Base-by-base conservation (phyloP, 2,113 vertebrate species). In the Aphyosemion australe region DNA sequence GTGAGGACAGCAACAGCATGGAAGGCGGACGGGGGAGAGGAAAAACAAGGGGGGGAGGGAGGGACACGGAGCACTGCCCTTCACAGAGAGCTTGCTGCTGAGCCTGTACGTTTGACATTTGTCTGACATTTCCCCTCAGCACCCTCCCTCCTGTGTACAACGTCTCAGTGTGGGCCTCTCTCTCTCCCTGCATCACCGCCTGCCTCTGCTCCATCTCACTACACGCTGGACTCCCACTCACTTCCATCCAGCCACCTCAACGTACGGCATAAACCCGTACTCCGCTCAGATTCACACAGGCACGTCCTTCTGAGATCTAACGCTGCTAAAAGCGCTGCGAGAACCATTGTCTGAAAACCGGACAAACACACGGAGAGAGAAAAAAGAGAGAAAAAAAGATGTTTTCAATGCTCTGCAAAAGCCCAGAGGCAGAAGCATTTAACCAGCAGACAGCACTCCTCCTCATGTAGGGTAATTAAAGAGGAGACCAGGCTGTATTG, bases 81-180 rank as follows among this genome's bases (percentile, higher is more conserved):
- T 84, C 62, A 70, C 68, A 16, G 6, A 65, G 71, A 67, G 82
- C 71, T 66, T 54, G 76, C 61, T 14, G 53, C 82, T 68, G 71
- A 86, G 83, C 66, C 84, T 81, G 81, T 90, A 86, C 78, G 90
- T 82, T 92, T 92, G 92, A 93, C 93, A 94, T 93, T 94, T 94
- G 73, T 88, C 84, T 93, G 91, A 92, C 90, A 93, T 93, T 93
- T 89, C 86, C 81, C 85, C 88, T 72, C 48, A 34, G 58, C 66
- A 57, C 74, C 71, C 76, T 69, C 61, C 74, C 79, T 67, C 69
- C 56, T 65, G 66, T 51, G 31, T 53, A 70, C 15, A 21, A 41
- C 63, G 75, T 69, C 76, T 83, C 66, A 49, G 76, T 60, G 59
- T 61, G 67, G 69, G 79, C 72, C 77, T 75, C 82, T 78, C 69